Percentiles rank a stretch among this genome's conserved stretches.
Evolutionary conservation across 2,113 vertebrate species (phyloP).

Genomic region (Gymnobelideus leadbeateri): DNA sequence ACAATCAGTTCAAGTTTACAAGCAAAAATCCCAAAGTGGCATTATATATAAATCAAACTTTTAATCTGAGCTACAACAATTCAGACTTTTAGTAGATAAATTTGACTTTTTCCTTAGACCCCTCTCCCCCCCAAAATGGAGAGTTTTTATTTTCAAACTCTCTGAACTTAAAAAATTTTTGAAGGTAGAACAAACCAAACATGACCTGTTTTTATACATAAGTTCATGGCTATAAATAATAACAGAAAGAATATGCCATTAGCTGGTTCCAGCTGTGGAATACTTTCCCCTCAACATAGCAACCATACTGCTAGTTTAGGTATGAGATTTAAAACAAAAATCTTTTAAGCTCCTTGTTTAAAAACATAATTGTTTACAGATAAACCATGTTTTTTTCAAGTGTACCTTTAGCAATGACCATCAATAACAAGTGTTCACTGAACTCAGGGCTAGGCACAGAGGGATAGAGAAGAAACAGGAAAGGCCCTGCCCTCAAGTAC

Average conservation of each 20-base stretch:
- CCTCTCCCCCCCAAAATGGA: not conserved
- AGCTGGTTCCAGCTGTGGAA: not conserved
- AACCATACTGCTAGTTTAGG: not conserved
- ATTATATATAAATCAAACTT: constrained; percentile 29
- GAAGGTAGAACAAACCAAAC: constrained; percentile 15
- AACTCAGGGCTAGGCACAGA: not conserved
- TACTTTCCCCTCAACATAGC: not conserved
- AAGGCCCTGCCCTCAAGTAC: not conserved
- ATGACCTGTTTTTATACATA: not conserved
- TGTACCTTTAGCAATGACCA: not conserved
- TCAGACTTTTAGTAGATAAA: constrained; percentile 35
- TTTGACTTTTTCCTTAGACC: not conserved
- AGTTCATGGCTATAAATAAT: not conserved
- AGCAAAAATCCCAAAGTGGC: constrained; percentile 38
- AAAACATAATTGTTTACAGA: not conserved
- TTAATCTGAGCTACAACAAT: not conserved
- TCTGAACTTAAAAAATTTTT: constrained; percentile 11
- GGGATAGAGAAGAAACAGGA: not conserved
- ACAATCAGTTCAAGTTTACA: constrained; percentile 53
- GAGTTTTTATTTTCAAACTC: not conserved
- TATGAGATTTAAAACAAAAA: not conserved
- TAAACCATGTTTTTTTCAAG: not conserved
- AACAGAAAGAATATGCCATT: not conserved
- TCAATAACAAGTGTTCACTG: not conserved
- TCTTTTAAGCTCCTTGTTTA: not conserved